These are phyloP conservation scores for Brachypodius melanocephalos DNA, from an alignment of 2,113 vertebrate genomes.

Conservation along the genomic window DNA sequence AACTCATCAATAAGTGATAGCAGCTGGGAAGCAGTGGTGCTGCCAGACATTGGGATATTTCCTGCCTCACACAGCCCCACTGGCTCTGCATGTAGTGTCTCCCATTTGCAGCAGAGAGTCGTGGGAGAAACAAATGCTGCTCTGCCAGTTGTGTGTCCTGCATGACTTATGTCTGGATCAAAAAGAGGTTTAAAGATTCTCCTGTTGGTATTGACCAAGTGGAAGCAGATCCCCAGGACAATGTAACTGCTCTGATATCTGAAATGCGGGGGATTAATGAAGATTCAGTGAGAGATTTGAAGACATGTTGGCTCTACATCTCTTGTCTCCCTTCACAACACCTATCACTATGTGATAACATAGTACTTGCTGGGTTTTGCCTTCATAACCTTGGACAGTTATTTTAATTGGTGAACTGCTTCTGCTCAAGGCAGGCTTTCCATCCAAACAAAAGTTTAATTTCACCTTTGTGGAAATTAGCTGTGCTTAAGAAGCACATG, in stretches of 20 bases:
- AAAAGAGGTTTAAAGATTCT: slow-evolving; percentile 34
- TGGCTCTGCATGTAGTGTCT: background rate
- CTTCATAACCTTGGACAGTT: background rate
- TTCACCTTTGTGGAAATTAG: background rate
- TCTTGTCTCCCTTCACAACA: background rate
- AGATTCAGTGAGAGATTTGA: background rate
- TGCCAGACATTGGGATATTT: accelerated
- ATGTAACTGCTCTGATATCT: background rate
- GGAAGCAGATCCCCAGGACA: background rate
- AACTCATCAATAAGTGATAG: background rate
- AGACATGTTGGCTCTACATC: background rate
- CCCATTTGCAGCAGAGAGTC: background rate
- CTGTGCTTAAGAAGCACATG: background rate
- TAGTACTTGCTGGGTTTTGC: background rate
- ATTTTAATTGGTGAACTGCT: background rate
- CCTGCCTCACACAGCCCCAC: accelerated
- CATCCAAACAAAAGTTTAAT: background rate
- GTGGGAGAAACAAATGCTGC: background rate
- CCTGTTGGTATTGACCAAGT: background rate
- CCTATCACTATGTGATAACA: background rate
- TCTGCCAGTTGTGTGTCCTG: background rate
- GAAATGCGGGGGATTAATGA: background rate
- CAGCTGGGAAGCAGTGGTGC: background rate
- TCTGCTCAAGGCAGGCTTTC: background rate
- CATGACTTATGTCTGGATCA: background rate